Base-by-base conservation (phyloP, 2,797 vertebrate genomes). In the Dallia pectoralis region DNA sequence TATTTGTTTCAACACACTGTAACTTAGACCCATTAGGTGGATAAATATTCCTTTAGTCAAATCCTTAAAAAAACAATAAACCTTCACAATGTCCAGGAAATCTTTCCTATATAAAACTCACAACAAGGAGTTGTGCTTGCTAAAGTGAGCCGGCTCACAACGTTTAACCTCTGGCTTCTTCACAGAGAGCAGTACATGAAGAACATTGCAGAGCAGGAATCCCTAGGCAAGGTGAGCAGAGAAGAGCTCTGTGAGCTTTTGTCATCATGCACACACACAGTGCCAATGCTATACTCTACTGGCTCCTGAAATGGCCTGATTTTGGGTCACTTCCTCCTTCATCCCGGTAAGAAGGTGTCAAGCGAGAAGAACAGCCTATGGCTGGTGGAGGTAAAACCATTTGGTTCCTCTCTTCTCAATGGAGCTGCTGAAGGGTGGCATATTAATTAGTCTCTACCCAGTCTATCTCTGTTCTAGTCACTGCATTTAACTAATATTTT, bases 131-230 rank as follows among this genome's bases (percentile, higher is more conserved):
- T 59, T 59, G 6, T 25, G 22, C 53, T 14, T 59, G 53, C 22
- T 5, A 76, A 70, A 65, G 68, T 53, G 36, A 30, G 71, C 22
- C 30, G 4, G 29, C 49, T 69, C 33, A 9, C 4, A 33, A 62
- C 65, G 14, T 9, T 74, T 22, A n/a, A n/a, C 1, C n/a, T 73
- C 33, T 87, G 87, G 73, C 87, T 82, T 2, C 25, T 70, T 59
- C 49, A 70, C 73, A 99, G 97, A 88, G 97, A 99, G 79, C 93
- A 97, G 81, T 98, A 97, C 83, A 93, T 95, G 84, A 95, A 93
- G 87, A 96, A 94, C 85, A 98, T 97, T 82, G 89, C 95, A 56
- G 97, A 99, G 77, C 97, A 99, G 87, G 97, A 99, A 88, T 94
- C 95, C 84, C 94, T 98, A 74, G 97, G 97, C 83, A 99, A 99